Evolutionary conservation across 2,797 vertebrate genomes (phyloP), one percentile per base, ranked within the genome.

Genomic region (Brotogeris chrysoptera): DNA sequence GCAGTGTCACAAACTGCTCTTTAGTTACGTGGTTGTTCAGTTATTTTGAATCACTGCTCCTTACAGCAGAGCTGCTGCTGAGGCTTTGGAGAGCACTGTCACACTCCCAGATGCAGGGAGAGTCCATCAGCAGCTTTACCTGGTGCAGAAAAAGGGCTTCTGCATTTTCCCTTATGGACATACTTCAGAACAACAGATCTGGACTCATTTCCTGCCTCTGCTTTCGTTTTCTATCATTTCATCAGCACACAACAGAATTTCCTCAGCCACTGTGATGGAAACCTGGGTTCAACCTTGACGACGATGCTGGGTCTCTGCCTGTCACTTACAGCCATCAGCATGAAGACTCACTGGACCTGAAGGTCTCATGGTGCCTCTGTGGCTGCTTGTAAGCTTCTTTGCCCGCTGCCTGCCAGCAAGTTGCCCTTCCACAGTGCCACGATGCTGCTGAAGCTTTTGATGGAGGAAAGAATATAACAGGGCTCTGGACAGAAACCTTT

Each of bases 211-310:
- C 11, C 21, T 5, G 2, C 50, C 43, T 52, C 70, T 3, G 19
- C 39, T 55, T 84, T 20, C 24, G 5, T n/a, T 53, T 49, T 59
- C 46, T 4, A 3, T 20, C 4, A 5, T 85, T 93, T 52, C 43
- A 8, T n/a, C 65, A 44, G 49, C 2, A 0, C 10, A 49, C 27
- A 41, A 23, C 11, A 44, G 55, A 27, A 86, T 73, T 77, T 85
- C 27, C 72, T 53, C 73, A 64, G 46, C 32, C 34, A 28, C 28
- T 14, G 38, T 24, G 6, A 16, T 65, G 53, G 59, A 71, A 24
- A 53, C 25, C 18, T 47, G 78, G 19, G 30, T 69, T 80, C 53
- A 55, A 77, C 8, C 50, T 30, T 20, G 23, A 0, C 0, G 1
- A 16, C 7, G 64, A 34, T 5, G 32, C 32, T 20, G 44, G 19